Conservation (phyloP, 2,888 invertebrate genomes). For the Copidosoma aretas region DNA sequence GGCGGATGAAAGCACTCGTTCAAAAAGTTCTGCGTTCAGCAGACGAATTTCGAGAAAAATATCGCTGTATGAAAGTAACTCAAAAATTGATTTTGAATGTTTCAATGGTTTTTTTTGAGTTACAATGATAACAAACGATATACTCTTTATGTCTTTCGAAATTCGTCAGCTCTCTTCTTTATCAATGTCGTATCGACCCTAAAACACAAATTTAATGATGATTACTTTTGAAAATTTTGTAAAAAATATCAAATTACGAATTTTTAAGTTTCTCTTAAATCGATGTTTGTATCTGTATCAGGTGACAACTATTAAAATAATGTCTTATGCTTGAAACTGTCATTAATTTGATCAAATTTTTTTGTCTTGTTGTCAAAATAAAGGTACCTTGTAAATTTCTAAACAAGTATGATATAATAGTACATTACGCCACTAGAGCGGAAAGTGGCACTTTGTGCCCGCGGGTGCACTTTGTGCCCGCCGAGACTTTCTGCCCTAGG, state of each 20-base stretch:
- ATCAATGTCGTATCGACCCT: slow-evolving; percentile 10
- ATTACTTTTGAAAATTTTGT: slow-evolving; percentile 46
- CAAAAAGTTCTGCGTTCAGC: slow-evolving; percentile 43
- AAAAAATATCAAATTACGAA: slow-evolving; percentile 46
- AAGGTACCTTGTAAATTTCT: too few relatives aligned
- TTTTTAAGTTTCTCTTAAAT: slow-evolving; percentile 42
- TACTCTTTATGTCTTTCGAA: slow-evolving; percentile 32
- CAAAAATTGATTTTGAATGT: not conserved
- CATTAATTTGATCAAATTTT: too few relatives aligned
- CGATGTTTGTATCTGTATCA: slow-evolving; percentile 19
- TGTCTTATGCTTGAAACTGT: too few relatives aligned
- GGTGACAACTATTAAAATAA: slow-evolving; percentile 32
- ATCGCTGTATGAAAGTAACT: slow-evolving; percentile 27
- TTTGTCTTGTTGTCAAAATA: too few relatives aligned
- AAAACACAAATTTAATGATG: slow-evolving; percentile 51
- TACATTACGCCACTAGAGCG: too few relatives aligned
- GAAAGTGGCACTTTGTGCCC: too few relatives aligned
- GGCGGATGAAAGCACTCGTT: slow-evolving; percentile 39
- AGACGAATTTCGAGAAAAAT: slow-evolving; percentile 40
- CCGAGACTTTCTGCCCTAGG: too few relatives aligned
- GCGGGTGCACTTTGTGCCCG: too few relatives aligned
- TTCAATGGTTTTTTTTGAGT: not conserved
- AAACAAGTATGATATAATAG: too few relatives aligned
- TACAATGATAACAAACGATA: slow-evolving; percentile 6
- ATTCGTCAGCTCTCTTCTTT: slow-evolving; percentile 37